Conservation (phyloP, 2,888 invertebrate genomes). For the Polydrusus pterygomalis region DNA sequence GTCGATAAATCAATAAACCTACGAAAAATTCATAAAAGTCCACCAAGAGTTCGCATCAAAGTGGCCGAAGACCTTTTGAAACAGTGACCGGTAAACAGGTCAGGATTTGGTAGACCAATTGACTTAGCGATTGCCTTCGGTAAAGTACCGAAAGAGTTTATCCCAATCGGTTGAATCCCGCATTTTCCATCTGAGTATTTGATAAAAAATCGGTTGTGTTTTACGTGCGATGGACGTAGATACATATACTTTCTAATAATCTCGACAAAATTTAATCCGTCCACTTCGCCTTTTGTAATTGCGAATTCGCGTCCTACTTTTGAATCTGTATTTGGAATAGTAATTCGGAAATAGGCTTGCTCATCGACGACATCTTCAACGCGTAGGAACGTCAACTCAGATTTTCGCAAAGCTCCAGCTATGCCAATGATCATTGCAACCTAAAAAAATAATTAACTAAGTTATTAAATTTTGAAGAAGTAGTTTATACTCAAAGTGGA, state of each 20-base stretch:
- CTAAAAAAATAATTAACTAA: not conserved
- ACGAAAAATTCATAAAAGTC: not conserved
- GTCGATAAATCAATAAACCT: no score
- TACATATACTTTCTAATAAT: not conserved
- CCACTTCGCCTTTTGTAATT: not conserved
- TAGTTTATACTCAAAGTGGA: no score
- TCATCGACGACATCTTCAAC: not conserved
- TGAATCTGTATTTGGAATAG: not conserved
- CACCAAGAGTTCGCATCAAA: not conserved
- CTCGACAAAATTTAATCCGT: not conserved
- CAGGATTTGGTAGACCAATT: not conserved
- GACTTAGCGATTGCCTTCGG: not conserved
- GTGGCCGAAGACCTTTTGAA: not conserved
- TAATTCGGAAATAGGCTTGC: not conserved
- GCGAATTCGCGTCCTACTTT: not conserved
- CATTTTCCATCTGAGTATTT: not conserved
- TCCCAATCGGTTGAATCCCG: not conserved
- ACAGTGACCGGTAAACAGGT: not conserved
- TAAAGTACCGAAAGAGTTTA: not conserved
- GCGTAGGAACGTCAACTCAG: not conserved
- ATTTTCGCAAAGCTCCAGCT: not conserved
- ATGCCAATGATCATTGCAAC: not conserved
- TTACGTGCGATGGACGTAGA: not conserved
- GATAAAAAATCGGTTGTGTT: constrained; percentile 1
- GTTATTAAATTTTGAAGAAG: no score